Percentiles rank a stretch among this genome's conserved stretches.
These are phyloP conservation scores for Eulemur rubriventer DNA, from an alignment of 2,797 vertebrate species.

Conservation along the genomic window DNA sequence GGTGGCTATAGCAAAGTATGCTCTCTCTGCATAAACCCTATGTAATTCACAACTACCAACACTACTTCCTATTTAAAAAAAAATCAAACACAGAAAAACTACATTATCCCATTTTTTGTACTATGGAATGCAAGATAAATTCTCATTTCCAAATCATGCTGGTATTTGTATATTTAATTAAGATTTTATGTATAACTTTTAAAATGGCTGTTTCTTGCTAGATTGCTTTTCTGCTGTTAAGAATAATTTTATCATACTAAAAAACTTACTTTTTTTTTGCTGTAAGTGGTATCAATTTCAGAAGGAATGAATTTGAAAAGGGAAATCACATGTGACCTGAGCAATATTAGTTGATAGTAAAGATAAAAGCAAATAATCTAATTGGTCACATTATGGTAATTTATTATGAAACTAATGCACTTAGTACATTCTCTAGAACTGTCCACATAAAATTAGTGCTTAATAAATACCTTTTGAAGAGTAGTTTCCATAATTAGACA, in stretches of 20 bases:
- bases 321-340: constrained; percentile 52
- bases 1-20: constrained; percentile 28
- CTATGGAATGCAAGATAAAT: constrained; percentile 38
- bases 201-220: constrained; percentile 7
- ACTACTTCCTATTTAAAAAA: not conserved
- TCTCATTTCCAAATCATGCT: constrained; percentile 32
- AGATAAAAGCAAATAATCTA: constrained; percentile 10
- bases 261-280: not conserved
- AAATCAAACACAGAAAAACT: not conserved
- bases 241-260: constrained; percentile 10
- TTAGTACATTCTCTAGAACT: constrained; percentile 34
- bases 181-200: constrained; percentile 11
- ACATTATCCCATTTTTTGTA: constrained; percentile 24
- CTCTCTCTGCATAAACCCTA: constrained; percentile 23
- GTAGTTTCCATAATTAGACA: constrained; percentile 44
- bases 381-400: constrained; percentile 11
- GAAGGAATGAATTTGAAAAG: constrained; percentile 3
- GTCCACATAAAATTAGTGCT: constrained; percentile 34
- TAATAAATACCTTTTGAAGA: constrained; percentile 31
- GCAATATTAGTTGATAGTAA: constrained; percentile 35
- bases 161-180: constrained; percentile 29
- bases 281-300: constrained; percentile 31
- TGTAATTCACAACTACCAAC: constrained; percentile 15
- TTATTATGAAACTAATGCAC: constrained; percentile 45
- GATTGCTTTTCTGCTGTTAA: not conserved